Evolutionary conservation across 2,113 vertebrate species (phyloP).

Genomic region (Gadus macrocephalus): DNA sequence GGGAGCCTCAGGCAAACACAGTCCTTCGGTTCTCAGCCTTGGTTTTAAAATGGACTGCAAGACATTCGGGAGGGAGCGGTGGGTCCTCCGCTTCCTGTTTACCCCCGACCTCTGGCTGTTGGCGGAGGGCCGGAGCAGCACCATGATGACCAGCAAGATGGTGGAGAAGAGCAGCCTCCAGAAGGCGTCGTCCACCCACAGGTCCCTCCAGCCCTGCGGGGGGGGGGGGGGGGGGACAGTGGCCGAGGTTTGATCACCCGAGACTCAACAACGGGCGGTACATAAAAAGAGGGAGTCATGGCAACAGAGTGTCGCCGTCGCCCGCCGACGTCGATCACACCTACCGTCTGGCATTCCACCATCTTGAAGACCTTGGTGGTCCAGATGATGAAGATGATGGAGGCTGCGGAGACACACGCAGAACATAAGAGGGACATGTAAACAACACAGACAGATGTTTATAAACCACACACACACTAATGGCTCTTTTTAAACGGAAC

Average conservation of each 20-base stretch:
- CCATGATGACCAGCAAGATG: slow-evolving; percentile 95
- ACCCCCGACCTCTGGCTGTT: slow-evolving; percentile 87
- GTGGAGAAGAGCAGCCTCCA: slow-evolving; percentile 94
- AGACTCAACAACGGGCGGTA: no score
- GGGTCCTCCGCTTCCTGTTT: background rate
- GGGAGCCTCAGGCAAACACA: no score
- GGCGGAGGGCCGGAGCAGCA: slow-evolving; percentile 90
- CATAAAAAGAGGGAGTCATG: no score
- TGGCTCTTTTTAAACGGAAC: no score
- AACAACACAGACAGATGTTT: no score
- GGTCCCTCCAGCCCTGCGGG: slow-evolving; percentile 86
- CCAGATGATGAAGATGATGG: slow-evolving; percentile 95
- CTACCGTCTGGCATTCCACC: slow-evolving; percentile 91
- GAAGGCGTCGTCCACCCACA: slow-evolving; percentile 97
- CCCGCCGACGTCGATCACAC: slow-evolving; percentile 41
- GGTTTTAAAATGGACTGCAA: no score
- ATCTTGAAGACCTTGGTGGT: slow-evolving; percentile 94
- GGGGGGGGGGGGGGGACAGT: no score
- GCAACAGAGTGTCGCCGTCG: no score
- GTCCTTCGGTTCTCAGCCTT: no score
- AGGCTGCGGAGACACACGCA: slow-evolving; percentile 74
- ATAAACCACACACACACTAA: no score
- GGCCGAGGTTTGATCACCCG: no score
- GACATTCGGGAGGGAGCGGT: no score
- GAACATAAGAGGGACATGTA: background rate